These are phyloP conservation scores for Pristionchus pacificus DNA, from an alignment of 1,140 invertebrate species.

Conservation along the genomic window DNA sequence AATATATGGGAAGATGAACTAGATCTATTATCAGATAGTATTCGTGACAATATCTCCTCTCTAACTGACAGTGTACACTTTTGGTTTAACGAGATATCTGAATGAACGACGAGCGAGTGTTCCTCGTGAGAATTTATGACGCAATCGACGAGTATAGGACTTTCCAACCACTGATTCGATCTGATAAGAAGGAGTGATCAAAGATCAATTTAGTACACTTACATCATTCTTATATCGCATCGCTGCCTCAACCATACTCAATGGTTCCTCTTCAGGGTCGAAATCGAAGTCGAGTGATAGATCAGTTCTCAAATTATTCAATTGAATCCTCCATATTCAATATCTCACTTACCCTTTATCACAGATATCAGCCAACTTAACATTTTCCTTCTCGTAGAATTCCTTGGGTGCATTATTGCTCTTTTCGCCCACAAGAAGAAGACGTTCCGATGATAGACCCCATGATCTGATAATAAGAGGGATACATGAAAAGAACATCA, in stretches of 20 bases:
- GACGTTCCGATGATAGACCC: neutral
- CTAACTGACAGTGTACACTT: constrained; percentile 43
- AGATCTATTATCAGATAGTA: no score
- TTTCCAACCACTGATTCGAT: constrained; percentile 42
- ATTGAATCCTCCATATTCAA: neutral
- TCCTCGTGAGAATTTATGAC: constrained; percentile 46
- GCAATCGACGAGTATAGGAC: constrained; percentile 34
- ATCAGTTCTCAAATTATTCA: constrained; percentile 37
- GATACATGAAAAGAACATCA: no score
- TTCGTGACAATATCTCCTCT: no score
- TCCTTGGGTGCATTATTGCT: neutral
- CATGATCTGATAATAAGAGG: neutral
- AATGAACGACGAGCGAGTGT: constrained; percentile 39
- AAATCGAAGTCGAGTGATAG: constrained; percentile 28
- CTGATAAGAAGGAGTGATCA: neutral
- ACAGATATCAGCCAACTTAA: neutral
- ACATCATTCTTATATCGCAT: constrained; percentile 36
- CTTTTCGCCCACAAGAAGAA: constrained; percentile 3
- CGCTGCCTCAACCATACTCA: constrained; percentile 44
- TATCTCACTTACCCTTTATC: constrained; percentile 7
- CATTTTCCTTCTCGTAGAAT: constrained; percentile 6
- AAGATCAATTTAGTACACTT: neutral
- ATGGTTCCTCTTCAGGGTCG: constrained; percentile 41
- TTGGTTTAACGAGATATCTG: constrained; percentile 48
- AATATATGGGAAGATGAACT: no score